A percentile compares a stretch with the other conserved stretches of the same genome.
These are phyloP conservation scores for Hydrozoanthus gracilis DNA, from an alignment of 92 coral and sea anemone species.

Conservation along the genomic window DNA sequence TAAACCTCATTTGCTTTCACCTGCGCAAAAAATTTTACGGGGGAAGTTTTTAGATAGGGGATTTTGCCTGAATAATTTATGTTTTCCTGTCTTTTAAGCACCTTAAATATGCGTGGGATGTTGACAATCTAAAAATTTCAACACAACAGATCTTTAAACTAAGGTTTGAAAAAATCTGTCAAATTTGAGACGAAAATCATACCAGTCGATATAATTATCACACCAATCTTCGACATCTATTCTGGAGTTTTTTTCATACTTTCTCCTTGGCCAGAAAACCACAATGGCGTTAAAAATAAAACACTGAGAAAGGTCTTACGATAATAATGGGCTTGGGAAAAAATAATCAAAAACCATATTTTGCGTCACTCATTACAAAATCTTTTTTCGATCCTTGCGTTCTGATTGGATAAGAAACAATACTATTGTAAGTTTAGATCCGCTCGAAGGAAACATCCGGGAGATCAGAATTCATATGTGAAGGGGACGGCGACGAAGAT, in stretches of 20 bases:
- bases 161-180: not conserved
- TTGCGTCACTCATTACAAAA: not conserved
- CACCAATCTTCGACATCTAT: not conserved
- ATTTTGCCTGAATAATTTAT: conserved; percentile 7
- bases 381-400: not conserved
- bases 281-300: no score
- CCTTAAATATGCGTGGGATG: conserved; percentile 43
- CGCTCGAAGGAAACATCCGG: conserved; percentile 46
- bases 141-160: not conserved
- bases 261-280: not conserved
- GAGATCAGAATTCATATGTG: conserved; percentile 2
- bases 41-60: conserved; percentile 13
- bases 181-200: not conserved
- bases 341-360: not conserved
- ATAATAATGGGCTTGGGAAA: not conserved
- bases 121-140: not conserved
- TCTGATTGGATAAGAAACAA: conserved; percentile 40
- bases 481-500: conserved; percentile 28
- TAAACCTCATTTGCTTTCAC: not conserved
- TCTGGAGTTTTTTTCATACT: not conserved
- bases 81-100: conserved; percentile 25
- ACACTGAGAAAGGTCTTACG: no score
- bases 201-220: not conserved
- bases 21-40: conserved; percentile 16
- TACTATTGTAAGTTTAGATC: not conserved